These are phyloP conservation scores for Temnothorax unifasciatus DNA, from an alignment of 2,888 invertebrate genomes.

Conservation along the genomic window DNA sequence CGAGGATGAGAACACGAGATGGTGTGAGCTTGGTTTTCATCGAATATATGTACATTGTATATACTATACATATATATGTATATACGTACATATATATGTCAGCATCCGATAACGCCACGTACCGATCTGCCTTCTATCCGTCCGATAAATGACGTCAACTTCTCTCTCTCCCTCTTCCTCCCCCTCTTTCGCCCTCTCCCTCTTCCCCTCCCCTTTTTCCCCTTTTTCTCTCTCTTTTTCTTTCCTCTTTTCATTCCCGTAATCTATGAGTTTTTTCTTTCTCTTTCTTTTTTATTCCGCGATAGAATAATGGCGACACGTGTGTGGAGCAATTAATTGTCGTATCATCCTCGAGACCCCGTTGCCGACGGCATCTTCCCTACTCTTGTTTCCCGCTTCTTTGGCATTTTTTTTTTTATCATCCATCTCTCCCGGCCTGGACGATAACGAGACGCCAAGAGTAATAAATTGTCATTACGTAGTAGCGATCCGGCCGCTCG, in stretches of 20 bases:
- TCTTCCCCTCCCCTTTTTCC: background rate
- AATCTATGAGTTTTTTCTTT: background rate
- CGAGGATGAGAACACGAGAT: conserved; percentile 10
- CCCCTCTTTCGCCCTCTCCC: background rate
- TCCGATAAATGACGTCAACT: conserved; percentile 39
- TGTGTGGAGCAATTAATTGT: conserved; percentile 64
- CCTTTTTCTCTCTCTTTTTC: background rate
- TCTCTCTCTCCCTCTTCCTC: background rate
- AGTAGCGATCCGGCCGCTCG: conserved; percentile 52
- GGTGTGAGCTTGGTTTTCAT: conserved; percentile 22
- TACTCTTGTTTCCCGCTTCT: background rate
- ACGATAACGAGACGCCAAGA: conserved; percentile 59
- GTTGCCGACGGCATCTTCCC: conserved; percentile 9
- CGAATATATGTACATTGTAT: conserved; percentile 28
- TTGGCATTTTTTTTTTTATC: conserved; percentile 38
- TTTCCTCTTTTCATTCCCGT: background rate
- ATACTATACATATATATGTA: background rate
- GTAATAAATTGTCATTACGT: conserved; percentile 67
- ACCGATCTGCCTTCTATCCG: conserved; percentile 56
- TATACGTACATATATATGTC: background rate
- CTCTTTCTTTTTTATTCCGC: background rate
- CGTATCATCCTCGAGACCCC: conserved; percentile 56
- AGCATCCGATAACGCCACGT: conserved; percentile 32
- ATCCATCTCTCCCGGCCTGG: conserved; percentile 47
- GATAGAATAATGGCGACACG: conserved; percentile 52